These are phyloP conservation scores for Hemitrygon akajei DNA, from an alignment of 2,797 vertebrate species.

Conservation along the genomic window DNA sequence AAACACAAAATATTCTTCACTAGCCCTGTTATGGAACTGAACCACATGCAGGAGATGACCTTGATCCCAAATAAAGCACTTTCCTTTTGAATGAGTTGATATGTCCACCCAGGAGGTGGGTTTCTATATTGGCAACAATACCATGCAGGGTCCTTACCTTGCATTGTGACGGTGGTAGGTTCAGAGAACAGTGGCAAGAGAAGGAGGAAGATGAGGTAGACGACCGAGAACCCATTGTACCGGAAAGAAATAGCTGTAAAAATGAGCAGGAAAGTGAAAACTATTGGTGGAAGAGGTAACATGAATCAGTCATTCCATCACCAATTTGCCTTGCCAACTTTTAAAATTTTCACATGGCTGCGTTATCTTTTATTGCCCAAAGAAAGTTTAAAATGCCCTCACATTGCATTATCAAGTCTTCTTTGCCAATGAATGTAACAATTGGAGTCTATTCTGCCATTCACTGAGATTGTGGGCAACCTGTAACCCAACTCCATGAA, in stretches of 20 bases:
- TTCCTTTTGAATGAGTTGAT: not conserved
- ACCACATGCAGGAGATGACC: not conserved
- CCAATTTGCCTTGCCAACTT: not conserved
- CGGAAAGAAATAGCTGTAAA: constrained; percentile 56
- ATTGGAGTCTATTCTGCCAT: too few species aligned
- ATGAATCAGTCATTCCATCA: not conserved
- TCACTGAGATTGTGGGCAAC: too few species aligned
- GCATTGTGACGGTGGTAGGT: constrained; percentile 49
- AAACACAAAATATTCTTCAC: not conserved
- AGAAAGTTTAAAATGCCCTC: too few species aligned
- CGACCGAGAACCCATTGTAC: constrained; percentile 56
- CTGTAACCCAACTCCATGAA: too few species aligned
- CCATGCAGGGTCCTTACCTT: constrained; percentile 48
- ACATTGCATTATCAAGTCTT: too few species aligned
- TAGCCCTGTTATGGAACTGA: not conserved
- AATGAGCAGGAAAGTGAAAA: constrained; percentile 33
- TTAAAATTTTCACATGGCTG: not conserved
- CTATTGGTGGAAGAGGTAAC: not conserved
- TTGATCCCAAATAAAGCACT: not conserved
- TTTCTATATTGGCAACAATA: not conserved
- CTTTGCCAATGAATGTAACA: too few species aligned
- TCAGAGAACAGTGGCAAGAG: constrained; percentile 53
- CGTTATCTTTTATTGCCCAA: not conserved
- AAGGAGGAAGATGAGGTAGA: constrained; percentile 59
- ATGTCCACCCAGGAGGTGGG: not conserved